These are phyloP conservation scores for Brachionus koreanus DNA, from an alignment of 1,140 invertebrate species.

Conservation along the genomic window DNA sequence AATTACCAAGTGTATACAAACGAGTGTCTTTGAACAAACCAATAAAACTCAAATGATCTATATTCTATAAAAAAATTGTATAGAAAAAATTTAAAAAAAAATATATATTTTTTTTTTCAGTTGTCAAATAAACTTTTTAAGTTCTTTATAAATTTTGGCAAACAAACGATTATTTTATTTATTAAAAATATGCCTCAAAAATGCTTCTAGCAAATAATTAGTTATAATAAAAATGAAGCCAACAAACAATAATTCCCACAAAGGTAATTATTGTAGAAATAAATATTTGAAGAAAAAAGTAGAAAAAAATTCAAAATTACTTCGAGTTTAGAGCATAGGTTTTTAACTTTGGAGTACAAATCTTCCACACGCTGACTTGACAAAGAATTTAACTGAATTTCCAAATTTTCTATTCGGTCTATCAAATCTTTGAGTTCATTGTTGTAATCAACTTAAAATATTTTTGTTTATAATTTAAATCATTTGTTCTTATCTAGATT, in stretches of 20 bases:
- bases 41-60: conserved; percentile 28
- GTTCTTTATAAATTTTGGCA: not conserved
- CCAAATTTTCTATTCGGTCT: not conserved
- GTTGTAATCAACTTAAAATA: conserved; percentile 16
- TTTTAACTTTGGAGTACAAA: not conserved
- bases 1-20: not conserved
- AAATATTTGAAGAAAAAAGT: not conserved
- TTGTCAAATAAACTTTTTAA: not conserved
- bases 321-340: not conserved
- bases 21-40: conserved; percentile 35
- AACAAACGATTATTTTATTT: not conserved
- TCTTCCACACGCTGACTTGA: conserved; percentile 1
- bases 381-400: conserved; percentile 8
- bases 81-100: no score
- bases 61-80: no score
- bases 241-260: not conserved
- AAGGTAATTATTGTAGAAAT: not conserved
- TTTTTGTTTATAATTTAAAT: not conserved
- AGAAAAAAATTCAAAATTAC: not conserved
- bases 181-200: not conserved
- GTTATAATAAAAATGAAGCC: not conserved
- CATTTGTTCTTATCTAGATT: not conserved
- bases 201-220: not conserved
- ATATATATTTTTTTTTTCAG: no score
- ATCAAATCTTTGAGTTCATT: conserved; percentile 8